Conservation (phyloP, 2,113 vertebrate genomes). For the Malurus alboscapulatus region DNA sequence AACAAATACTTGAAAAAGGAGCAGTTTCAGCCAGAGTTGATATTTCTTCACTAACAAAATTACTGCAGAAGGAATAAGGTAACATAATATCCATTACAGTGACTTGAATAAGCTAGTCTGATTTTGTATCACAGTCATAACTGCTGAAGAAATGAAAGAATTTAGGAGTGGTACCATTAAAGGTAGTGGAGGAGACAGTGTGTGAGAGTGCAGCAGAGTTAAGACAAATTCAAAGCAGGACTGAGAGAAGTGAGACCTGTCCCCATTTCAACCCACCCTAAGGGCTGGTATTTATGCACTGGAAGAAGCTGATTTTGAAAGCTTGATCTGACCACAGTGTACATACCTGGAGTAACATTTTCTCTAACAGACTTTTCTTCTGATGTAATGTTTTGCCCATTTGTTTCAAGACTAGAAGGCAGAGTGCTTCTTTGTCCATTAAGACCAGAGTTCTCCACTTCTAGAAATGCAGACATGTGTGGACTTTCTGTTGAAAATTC, state of each 20-base stretch:
- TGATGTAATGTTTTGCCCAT: neutral
- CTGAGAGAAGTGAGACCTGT: neutral
- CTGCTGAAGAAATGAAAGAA: neutral
- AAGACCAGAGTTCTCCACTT: neutral
- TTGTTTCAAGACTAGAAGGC: neutral
- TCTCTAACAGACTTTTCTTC: neutral
- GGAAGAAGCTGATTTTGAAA: neutral
- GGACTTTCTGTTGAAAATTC: neutral
- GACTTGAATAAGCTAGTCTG: neutral
- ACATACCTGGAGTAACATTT: constrained; percentile 40
- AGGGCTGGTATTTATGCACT: neutral
- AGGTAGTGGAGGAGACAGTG: neutral
- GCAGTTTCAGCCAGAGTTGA: neutral
- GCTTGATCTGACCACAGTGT: neutral
- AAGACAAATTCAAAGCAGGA: neutral
- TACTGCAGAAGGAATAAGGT: neutral
- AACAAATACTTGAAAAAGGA: neutral
- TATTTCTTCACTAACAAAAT: neutral
- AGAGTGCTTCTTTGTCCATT: neutral
- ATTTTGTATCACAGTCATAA: neutral
- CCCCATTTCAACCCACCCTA: neutral
- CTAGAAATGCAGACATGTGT: rapidly evolving
- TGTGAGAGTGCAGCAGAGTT: neutral
- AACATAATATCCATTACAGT: neutral
- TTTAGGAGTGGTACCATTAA: neutral